Percentiles rank a stretch among this genome's conserved stretches.
Conservation (phyloP, 2,888 invertebrate species). For the Ethmia dodecea region DNA sequence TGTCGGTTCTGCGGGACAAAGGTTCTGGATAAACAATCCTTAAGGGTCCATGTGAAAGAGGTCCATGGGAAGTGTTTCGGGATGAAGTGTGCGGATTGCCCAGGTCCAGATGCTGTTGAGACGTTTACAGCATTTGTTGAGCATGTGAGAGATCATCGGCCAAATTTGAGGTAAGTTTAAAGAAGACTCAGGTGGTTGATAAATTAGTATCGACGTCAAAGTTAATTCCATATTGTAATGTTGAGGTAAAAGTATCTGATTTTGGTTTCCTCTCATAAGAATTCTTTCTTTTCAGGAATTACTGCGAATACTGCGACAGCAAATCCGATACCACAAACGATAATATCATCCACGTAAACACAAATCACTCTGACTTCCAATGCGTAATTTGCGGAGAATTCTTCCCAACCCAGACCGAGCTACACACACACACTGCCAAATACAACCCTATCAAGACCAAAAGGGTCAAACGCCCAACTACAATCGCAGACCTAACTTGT, state of each 20-base stretch:
- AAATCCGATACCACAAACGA: slow-evolving; percentile 6
- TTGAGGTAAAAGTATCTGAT: no score
- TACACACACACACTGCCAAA: slow-evolving; percentile 13
- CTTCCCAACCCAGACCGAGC: slow-evolving; percentile 7
- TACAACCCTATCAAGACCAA: slow-evolving; percentile 32
- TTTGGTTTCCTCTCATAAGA: not conserved
- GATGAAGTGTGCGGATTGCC: slow-evolving; percentile 78
- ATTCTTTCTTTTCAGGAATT: slow-evolving; percentile 32
- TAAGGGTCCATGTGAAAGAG: slow-evolving; percentile 68
- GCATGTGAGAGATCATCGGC: slow-evolving; percentile 74
- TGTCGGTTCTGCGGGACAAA: no score
- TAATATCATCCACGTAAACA: slow-evolving; percentile 17
- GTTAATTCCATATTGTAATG: no score
- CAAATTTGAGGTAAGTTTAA: slow-evolving; percentile 56
- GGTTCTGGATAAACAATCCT: no score
- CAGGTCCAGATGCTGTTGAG: slow-evolving; percentile 75
- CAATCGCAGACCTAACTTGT: slow-evolving; percentile 58
- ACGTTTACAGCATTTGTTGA: slow-evolving; percentile 74
- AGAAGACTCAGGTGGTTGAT: no score
- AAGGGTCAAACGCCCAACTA: slow-evolving; percentile 49
- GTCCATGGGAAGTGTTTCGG: slow-evolving; percentile 73
- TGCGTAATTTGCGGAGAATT: slow-evolving; percentile 18
- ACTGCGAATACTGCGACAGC: slow-evolving; percentile 25
- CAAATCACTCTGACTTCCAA: slow-evolving; percentile 1
- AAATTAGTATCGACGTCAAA: no score